Conservation (phyloP, 2,113 vertebrate genomes). For the Sapayoa aenigma region DNA sequence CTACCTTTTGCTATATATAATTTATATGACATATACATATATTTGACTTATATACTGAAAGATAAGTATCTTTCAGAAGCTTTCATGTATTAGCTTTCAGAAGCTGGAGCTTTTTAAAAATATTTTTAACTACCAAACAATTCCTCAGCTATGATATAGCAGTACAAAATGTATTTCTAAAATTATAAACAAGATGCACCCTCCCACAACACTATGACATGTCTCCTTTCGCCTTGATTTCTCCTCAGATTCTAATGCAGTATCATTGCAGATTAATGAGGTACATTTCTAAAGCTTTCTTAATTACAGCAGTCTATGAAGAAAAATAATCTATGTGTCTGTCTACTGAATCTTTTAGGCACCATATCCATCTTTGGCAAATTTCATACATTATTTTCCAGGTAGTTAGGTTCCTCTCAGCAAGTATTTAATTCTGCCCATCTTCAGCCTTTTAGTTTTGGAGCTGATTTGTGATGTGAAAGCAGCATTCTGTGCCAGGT, state of each 20-base stretch:
- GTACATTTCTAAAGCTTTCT: not conserved
- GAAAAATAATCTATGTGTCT: not conserved
- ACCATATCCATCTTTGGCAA: not conserved
- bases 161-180: not conserved
- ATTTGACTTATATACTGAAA: not conserved
- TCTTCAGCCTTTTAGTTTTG: constrained; percentile 18
- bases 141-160: not conserved
- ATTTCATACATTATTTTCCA: not conserved
- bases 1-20: not conserved
- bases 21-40: not conserved
- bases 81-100: not conserved
- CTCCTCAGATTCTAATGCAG: not conserved
- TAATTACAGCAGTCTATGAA: not conserved
- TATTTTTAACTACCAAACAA: not conserved
- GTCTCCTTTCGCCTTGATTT: not conserved
- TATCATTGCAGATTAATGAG: not conserved
- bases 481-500: not conserved
- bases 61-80: not conserved
- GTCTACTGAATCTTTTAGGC: not conserved
- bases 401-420: not conserved
- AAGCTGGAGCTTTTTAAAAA: not conserved
- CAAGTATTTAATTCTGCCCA: constrained; percentile 19
- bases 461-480: constrained; percentile 3
- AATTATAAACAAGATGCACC: not conserved
- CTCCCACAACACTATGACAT: not conserved